Conservation (phyloP, 2,797 vertebrate species). For the Syngnathus acus region DNA sequence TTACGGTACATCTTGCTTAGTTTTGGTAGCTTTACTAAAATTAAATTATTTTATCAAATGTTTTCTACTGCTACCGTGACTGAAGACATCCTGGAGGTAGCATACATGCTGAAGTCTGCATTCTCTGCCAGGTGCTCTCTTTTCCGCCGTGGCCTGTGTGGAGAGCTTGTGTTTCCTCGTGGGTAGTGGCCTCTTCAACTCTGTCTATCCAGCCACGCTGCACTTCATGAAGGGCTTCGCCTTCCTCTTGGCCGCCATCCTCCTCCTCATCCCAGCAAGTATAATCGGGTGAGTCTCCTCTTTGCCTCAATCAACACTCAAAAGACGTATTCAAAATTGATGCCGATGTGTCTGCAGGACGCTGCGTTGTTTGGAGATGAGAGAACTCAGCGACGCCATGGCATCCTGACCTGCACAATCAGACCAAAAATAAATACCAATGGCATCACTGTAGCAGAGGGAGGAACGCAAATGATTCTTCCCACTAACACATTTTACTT, state of each 20-base stretch:
- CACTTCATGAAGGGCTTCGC: constrained; percentile 90
- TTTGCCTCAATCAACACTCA: background rate
- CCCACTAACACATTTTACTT: constrained; percentile 2
- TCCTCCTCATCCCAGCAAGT: constrained; percentile 80
- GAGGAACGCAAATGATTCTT: background rate
- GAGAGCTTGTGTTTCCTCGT: constrained; percentile 77
- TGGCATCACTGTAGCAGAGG: constrained; percentile 4
- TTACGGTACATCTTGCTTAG: too few species aligned
- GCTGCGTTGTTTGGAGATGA: constrained; percentile 56
- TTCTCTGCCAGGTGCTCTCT: constrained; percentile 76
- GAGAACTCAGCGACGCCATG: constrained; percentile 24
- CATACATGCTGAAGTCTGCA: background rate
- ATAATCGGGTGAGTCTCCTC: constrained; percentile 78
- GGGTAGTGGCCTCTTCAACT: constrained; percentile 81
- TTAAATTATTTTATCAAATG: too few species aligned
- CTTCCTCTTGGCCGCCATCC: constrained; percentile 80
- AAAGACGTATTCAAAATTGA: background rate
- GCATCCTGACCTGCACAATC: constrained; percentile 34
- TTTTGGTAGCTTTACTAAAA: too few species aligned
- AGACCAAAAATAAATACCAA: background rate
- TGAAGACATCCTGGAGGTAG: background rate
- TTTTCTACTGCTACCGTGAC: background rate
- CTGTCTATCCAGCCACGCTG: constrained; percentile 82
- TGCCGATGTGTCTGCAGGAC: constrained; percentile 41
- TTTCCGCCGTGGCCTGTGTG: constrained; percentile 86